Conservation (phyloP, 2,888 invertebrate species). For the Notocelia uddmanniana region DNA sequence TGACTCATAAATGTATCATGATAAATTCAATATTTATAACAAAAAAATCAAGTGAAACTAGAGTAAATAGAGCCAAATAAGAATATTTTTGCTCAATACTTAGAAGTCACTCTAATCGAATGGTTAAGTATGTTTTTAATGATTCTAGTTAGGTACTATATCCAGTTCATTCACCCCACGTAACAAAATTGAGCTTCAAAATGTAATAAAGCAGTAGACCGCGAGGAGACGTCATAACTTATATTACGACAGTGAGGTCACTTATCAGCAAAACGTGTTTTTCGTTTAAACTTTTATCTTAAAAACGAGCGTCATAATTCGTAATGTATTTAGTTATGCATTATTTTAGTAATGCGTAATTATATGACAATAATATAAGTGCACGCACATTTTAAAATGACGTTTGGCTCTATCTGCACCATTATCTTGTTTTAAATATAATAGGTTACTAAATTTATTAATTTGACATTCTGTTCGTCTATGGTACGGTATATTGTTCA, state of each 20-base stretch:
- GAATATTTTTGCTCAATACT: neutral
- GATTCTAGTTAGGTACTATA: neutral
- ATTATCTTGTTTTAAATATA: no score
- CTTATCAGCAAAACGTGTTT: neutral
- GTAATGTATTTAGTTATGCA: neutral
- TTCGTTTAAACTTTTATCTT: neutral
- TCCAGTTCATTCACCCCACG: slow-evolving; percentile 16
- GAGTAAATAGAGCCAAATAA: neutral
- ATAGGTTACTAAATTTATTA: no score
- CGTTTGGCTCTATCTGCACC: no score
- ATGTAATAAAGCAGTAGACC: slow-evolving; percentile 10
- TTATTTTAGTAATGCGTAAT: neutral
- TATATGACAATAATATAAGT: neutral
- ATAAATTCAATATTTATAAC: no score
- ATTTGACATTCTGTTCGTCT: no score
- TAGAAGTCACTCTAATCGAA: neutral
- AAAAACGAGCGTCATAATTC: neutral
- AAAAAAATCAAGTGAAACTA: neutral
- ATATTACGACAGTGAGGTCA: neutral
- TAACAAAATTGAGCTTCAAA: slow-evolving; percentile 24
- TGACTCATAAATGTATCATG: neutral
- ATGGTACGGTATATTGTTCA: no score
- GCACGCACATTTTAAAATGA: neutral
- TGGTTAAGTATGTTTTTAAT: neutral
- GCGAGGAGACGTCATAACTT: neutral